A percentile compares a stretch with the other conserved stretches of the same genome.
Conservation (phyloP, 2,797 vertebrate species). For the Neosalanx taihuensis region DNA sequence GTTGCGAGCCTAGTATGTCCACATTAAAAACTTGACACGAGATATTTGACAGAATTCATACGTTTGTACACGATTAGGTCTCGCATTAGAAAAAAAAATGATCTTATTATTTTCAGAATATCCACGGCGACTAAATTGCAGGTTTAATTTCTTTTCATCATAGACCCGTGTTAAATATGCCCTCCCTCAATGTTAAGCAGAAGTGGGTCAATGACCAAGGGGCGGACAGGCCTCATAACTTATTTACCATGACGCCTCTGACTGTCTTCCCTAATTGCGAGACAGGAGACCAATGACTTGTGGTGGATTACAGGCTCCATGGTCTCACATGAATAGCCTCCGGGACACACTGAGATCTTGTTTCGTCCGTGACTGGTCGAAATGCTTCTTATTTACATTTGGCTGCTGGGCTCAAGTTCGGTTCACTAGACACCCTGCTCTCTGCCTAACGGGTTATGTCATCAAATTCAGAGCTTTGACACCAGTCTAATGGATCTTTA, state of each 20-base stretch:
- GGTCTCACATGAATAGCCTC: conserved; percentile 49
- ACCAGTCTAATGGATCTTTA: not conserved
- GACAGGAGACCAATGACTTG: conserved; percentile 52
- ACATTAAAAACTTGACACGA: too few species aligned
- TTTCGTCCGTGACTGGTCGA: conserved; percentile 39
- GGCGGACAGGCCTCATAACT: conserved; percentile 51
- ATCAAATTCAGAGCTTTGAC: not conserved
- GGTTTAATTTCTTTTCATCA: too few species aligned
- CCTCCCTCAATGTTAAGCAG: not conserved
- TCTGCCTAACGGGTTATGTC: not conserved
- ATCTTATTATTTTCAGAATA: too few species aligned
- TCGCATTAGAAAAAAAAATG: too few species aligned
- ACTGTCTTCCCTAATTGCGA: conserved; percentile 54
- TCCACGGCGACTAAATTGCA: too few species aligned
- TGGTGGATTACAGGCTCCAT: conserved; percentile 17
- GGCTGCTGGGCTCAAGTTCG: conserved; percentile 28
- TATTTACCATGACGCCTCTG: conserved; percentile 61
- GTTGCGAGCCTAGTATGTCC: too few species aligned
- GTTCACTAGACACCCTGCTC: not conserved
- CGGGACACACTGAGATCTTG: conserved; percentile 31
- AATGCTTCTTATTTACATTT: conserved; percentile 64
- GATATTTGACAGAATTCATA: too few species aligned
- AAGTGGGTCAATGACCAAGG: conserved; percentile 49
- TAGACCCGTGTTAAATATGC: not conserved
- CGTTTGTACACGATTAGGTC: too few species aligned